phyloP scores from a whole-genome alignment of 2,797 vertebrate genomes.

The Enoplosus armatus region DNA sequence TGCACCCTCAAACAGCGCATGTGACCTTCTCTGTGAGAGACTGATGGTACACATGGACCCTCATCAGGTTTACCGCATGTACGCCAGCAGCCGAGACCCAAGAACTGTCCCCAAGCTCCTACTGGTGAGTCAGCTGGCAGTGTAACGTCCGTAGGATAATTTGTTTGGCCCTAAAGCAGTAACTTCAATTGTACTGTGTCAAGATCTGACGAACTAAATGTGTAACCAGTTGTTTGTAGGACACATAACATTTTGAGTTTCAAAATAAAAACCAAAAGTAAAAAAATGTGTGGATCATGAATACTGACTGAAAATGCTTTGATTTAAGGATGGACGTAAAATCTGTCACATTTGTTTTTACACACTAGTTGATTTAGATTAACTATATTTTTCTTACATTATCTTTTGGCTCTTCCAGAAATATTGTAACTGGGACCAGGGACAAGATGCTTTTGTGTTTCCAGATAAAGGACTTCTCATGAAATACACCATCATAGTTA shows the following conservation, averaged over 20 bases:
- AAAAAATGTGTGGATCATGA: background rate
- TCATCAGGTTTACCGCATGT: constrained; percentile 86
- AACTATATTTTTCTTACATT: background rate
- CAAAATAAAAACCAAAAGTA: background rate
- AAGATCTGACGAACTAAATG: too few relatives aligned
- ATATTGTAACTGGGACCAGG: constrained; percentile 89
- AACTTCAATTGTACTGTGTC: too few relatives aligned
- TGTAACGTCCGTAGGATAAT: background rate
- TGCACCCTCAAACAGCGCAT: constrained; percentile 92
- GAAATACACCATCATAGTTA: constrained; percentile 87
- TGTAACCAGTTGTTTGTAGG: background rate
- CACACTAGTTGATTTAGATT: background rate
- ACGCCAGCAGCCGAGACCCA: constrained; percentile 87
- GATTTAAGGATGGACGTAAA: background rate
- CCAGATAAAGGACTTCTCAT: constrained; percentile 81
- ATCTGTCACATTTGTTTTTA: background rate
- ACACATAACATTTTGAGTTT: background rate
- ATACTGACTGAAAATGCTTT: background rate
- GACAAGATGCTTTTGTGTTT: constrained; percentile 79
- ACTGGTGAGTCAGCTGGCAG: constrained; percentile 77
- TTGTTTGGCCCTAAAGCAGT: background rate
- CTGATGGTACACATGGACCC: constrained; percentile 83
- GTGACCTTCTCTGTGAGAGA: constrained; percentile 92
- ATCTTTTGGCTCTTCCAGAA: constrained; percentile 74
- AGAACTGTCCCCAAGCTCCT: constrained; percentile 82